Evolutionary conservation across 2,888 invertebrate species (phyloP).

Genomic region (Yponomeuta plumbellus): DNA sequence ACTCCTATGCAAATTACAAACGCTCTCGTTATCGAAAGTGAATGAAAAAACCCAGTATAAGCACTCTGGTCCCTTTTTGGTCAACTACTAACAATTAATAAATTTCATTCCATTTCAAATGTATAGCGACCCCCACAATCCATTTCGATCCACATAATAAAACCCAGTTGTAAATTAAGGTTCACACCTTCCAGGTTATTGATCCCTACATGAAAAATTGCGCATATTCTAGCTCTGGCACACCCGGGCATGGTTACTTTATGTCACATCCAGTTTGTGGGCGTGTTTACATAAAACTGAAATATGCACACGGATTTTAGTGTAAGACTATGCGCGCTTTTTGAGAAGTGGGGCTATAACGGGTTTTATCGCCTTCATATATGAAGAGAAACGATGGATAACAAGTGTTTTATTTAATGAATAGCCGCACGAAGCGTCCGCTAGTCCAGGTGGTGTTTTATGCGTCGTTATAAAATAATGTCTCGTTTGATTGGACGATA

Average conservation of each 20-base stretch:
- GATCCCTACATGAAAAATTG: background rate
- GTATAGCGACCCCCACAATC: too few relatives aligned
- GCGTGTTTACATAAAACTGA: constrained; percentile 1
- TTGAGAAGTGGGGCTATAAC: background rate
- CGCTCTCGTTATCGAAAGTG: too few relatives aligned
- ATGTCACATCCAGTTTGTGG: background rate
- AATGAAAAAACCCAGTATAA: too few relatives aligned
- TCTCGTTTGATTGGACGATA: too few relatives aligned
- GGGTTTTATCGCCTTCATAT: background rate
- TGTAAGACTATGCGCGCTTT: background rate
- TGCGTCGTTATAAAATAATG: background rate
- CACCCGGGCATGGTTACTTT: background rate
- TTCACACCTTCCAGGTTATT: background rate
- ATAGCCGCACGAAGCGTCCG: background rate
- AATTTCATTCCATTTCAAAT: too few relatives aligned
- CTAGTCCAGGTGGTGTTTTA: background rate
- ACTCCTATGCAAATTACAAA: too few relatives aligned
- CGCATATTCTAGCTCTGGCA: background rate
- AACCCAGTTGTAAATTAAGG: background rate
- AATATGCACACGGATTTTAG: background rate
- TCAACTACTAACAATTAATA: too few relatives aligned
- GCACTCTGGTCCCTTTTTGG: too few relatives aligned
- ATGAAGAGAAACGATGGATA: background rate
- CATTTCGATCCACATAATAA: too few relatives aligned
- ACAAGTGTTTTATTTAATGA: background rate